Evolutionary conservation across 2,113 vertebrate genomes (phyloP).

Genomic region (Grallaria varia): DNA sequence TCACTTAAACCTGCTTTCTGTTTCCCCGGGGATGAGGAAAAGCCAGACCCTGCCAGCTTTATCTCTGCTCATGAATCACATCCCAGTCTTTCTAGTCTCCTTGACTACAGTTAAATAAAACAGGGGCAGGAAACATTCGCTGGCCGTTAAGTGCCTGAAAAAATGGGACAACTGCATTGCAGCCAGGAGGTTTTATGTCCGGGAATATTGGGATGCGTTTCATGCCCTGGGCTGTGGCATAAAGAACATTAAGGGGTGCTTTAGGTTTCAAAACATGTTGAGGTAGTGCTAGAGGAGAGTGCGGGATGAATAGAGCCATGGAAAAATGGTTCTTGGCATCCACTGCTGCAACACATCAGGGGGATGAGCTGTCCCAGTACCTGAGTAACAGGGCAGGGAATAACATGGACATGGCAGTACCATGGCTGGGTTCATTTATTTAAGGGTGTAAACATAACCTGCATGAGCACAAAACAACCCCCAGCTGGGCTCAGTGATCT

Average conservation of each 20-base stretch:
- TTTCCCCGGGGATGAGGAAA: background rate
- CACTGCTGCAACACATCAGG: background rate
- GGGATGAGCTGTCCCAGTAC: background rate
- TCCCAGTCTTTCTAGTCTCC: constrained; percentile 31
- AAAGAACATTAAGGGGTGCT: background rate
- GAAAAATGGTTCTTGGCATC: fast-evolving
- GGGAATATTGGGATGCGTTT: background rate
- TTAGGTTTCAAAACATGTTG: fast-evolving
- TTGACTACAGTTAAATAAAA: constrained; percentile 65
- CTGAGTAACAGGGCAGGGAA: too few species aligned
- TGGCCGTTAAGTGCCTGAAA: background rate
- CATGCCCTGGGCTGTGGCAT: background rate
- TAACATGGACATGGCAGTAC: background rate
- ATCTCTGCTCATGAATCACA: constrained; percentile 32
- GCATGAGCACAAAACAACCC: background rate
- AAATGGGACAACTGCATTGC: background rate
- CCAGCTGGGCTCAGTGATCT: fast-evolving
- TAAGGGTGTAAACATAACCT: background rate
- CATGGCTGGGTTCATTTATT: background rate
- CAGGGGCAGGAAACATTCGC: background rate
- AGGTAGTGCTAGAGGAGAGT: background rate
- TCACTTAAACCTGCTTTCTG: constrained; percentile 28
- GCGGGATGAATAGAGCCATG: background rate
- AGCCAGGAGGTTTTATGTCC: background rate
- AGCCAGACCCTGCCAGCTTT: constrained; percentile 34